Conservation (phyloP, 2,888 invertebrate genomes). For the Operophtera brumata region DNA sequence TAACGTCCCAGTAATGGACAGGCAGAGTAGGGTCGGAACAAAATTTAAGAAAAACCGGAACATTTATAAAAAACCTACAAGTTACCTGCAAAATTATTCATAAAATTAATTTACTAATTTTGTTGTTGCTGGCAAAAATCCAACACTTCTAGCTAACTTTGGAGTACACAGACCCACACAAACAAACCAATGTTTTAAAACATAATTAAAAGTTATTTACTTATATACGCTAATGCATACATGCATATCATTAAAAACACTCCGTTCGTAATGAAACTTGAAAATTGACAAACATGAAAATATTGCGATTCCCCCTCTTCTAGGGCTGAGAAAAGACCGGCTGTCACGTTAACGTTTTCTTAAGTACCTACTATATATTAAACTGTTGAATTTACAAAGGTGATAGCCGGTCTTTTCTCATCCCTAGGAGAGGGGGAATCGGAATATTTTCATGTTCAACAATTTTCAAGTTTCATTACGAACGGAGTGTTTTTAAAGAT, state of each 20-base stretch:
- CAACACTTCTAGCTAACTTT: too few relatives aligned
- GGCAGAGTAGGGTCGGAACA: conserved; percentile 16
- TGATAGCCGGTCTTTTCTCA: neutral
- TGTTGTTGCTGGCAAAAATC: too few relatives aligned
- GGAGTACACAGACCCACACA: too few relatives aligned
- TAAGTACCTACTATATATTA: too few relatives aligned
- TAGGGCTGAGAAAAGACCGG: conserved; percentile 1
- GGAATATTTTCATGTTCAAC: conserved; percentile 33
- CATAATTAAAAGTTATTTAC: too few relatives aligned
- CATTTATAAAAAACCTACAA: neutral
- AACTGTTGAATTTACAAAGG: too few relatives aligned
- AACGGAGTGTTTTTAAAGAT: conserved; percentile 30
- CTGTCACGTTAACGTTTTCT: too few relatives aligned
- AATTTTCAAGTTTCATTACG: conserved; percentile 37
- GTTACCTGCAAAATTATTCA: too few relatives aligned
- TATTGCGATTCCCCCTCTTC: conserved; percentile 25
- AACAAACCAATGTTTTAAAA: too few relatives aligned
- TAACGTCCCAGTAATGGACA: conserved; percentile 33
- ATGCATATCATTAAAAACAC: conserved; percentile 33
- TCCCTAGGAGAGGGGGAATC: conserved; percentile 20
- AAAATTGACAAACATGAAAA: conserved; percentile 35
- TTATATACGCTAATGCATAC: too few relatives aligned
- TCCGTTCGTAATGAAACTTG: conserved; percentile 33
- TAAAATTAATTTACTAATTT: too few relatives aligned
- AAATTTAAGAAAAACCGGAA: conserved; percentile 10